Evolutionary conservation across 2,797 vertebrate species (phyloP), one percentile per base, ranked within the genome.

Genomic region (Loris lydekkerianus): DNA sequence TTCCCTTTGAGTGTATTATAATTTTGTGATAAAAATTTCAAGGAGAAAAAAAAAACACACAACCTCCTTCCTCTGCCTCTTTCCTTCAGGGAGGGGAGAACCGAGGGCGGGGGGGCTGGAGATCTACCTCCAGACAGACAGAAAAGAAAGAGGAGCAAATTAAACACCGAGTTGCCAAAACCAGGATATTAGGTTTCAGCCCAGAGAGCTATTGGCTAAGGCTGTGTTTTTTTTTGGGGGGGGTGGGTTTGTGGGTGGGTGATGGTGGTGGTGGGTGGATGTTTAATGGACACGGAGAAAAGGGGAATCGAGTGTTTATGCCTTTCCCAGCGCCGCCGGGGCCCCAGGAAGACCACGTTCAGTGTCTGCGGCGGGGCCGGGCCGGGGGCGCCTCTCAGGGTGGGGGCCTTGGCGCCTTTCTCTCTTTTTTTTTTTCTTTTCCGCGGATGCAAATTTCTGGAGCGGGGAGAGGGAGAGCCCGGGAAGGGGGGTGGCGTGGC

Each of bases 11-110:
- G 99, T 99, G 99, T 99, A 99, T 99, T 99, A 99, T 99, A 99
- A 99, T 99, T 99, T 99, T 99, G 99, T 99, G 99, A 99, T 99
- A 99, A 99, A 99, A 99, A 99, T 99, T 99, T 99, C 99, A 99
- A 99, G 99, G 99, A 99, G 99, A 99, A 99, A 99, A 98, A 98
- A 98, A 89, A 92, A 80, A 56, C 65, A 99, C 99, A 99, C 99
- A 99, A 98, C 98, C 99, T 99, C 99, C 99, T 99, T 99, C 99
- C 99, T 99, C 99, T 99, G 98, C 98, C 98, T 98, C 98, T 98
- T 97, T 96, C 97, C 96, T 96, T 98, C 99, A 99, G 99, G 99
- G 99, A 99, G 99, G 99, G 99, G 99, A 99, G 99, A 99, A 98
- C 99, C 99, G 98, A 99, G 99, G 95, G 98, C 94, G 96, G 99